phyloP scores from a whole-genome alignment of 2,888 invertebrate species.

The Bruchidius siliquastri region DNA sequence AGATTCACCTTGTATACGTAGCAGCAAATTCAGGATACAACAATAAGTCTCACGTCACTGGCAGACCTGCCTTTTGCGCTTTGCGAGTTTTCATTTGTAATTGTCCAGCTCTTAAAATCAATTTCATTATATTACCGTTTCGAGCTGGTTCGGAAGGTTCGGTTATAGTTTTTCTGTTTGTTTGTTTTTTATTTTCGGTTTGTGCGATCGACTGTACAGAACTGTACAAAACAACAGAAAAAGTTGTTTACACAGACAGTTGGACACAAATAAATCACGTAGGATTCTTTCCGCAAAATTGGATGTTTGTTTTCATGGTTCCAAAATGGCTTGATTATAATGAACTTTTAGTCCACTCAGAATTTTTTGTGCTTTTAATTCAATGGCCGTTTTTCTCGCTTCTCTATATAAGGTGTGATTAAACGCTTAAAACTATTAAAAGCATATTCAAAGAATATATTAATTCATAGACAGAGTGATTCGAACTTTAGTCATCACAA shows the following conservation, averaged over 20 bases:
- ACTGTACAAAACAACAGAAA: background rate
- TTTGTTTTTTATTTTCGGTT: background rate
- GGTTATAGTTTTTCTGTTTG: conserved; percentile 3
- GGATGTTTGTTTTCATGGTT: background rate
- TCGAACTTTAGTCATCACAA: no score
- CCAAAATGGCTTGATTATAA: background rate
- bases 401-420: no score
- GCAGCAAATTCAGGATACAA: conserved; percentile 24
- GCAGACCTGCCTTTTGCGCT: conserved; percentile 12
- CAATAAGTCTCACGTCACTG: conserved; percentile 18
- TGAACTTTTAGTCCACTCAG: background rate
- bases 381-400: no score
- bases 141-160: background rate
- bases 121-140: conserved; percentile 3
- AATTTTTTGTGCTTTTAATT: no score
- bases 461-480: no score
- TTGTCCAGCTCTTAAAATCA: conserved; percentile 1
- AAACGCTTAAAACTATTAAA: no score
- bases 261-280: background rate
- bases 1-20: background rate
- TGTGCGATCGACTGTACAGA: background rate
- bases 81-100: conserved; percentile 9
- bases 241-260: background rate
- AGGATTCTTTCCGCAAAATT: background rate
- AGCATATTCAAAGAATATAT: no score